These are phyloP conservation scores for Podarcis lilfordi DNA, from an alignment of 2,797 vertebrate species.

Conservation along the genomic window DNA sequence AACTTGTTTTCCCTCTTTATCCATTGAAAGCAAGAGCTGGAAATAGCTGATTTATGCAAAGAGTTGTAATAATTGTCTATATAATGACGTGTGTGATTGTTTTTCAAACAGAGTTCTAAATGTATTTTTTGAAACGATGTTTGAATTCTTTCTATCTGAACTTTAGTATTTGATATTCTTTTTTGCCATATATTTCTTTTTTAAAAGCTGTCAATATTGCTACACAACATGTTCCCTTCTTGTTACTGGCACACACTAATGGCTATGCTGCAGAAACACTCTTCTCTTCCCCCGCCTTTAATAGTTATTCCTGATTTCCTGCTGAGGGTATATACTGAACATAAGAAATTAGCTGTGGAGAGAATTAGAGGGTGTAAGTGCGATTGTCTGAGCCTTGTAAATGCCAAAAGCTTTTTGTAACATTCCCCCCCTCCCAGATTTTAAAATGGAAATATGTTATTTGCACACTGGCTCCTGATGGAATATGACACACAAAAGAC, in stretches of 20 bases:
- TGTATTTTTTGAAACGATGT: conserved; percentile 33
- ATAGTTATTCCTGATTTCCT: conserved; percentile 76
- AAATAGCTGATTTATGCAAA: background rate
- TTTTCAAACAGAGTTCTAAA: background rate
- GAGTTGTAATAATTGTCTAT: background rate
- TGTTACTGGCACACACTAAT: conserved; percentile 59
- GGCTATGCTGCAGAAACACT: conserved; percentile 59
- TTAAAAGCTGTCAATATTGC: conserved; percentile 59
- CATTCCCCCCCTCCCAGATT: conserved; percentile 76
- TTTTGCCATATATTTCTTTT: conserved; percentile 25
- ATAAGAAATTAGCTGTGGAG: conserved; percentile 78
- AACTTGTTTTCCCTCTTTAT: background rate
- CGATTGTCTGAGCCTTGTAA: conserved; percentile 77
- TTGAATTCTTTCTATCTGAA: conserved; percentile 66
- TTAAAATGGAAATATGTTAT: conserved; percentile 82
- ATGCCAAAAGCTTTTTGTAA: conserved; percentile 82
- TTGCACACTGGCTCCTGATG: conserved; percentile 74
- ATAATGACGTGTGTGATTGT: background rate
- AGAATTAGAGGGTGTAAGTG: conserved; percentile 77
- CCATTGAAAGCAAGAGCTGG: accelerated
- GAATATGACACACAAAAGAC: conserved; percentile 72
- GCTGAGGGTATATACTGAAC: conserved; percentile 71
- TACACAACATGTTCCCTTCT: conserved; percentile 64
- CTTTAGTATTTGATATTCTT: conserved; percentile 50
- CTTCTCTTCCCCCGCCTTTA: conserved; percentile 56